phyloP scores from a whole-genome alignment of 2,888 invertebrate species.

The Drosophila meridionalis region DNA sequence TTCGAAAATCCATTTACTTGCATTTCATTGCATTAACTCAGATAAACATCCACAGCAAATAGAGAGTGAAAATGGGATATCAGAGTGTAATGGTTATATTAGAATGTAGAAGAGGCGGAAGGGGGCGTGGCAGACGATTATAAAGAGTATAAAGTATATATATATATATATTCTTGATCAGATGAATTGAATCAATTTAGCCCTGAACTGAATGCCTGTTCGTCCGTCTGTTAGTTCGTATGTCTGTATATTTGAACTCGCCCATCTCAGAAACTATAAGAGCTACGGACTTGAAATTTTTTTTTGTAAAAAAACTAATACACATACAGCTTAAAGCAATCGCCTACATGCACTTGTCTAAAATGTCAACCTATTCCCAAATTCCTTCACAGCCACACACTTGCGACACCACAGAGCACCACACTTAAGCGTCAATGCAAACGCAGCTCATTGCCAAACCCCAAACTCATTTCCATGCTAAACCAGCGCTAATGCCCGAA shows the following conservation, averaged over 20 bases:
- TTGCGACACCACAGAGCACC: background rate
- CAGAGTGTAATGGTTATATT: too few species aligned
- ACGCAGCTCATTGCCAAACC: background rate
- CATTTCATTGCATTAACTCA: conserved; percentile 16
- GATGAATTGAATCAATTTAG: too few species aligned
- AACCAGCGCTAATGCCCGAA: background rate
- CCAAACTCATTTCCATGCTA: background rate
- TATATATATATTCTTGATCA: too few species aligned
- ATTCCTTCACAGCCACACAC: background rate
- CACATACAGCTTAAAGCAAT: background rate
- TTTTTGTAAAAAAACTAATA: background rate
- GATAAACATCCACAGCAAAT: conserved; percentile 24
- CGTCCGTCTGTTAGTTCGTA: too few species aligned
- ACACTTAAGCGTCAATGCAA: background rate
- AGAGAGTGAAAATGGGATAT: too few species aligned
- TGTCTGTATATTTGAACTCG: too few species aligned
- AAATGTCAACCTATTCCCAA: background rate
- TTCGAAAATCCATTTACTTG: conserved; percentile 17
- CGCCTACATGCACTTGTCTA: background rate
- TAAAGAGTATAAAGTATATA: too few species aligned
- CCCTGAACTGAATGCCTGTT: too few species aligned
- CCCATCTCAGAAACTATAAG: too few species aligned
- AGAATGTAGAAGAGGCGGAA: too few species aligned
- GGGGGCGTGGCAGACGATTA: too few species aligned
- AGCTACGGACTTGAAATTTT: too few species aligned